phyloP scores from a whole-genome alignment of 2,113 vertebrate species.

The Erythrolamprus reginae region DNA sequence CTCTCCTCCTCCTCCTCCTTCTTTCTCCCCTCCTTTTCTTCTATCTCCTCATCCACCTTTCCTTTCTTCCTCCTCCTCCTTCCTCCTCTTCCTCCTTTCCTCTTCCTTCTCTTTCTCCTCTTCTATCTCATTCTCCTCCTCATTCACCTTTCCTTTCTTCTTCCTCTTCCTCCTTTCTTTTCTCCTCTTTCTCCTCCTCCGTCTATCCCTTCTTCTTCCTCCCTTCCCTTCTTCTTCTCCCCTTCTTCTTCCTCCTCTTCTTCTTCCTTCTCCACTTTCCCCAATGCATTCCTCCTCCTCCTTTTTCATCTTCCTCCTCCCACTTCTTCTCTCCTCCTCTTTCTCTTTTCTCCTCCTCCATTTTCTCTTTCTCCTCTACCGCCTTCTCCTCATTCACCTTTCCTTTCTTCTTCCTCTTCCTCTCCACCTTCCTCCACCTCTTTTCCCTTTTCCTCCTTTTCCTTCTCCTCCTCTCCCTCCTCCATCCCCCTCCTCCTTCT shows the following conservation, averaged over 20 bases:
- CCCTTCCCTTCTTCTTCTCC: too few species aligned
- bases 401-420: rapidly evolving
- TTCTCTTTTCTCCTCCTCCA: rapidly evolving
- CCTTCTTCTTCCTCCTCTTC: too few species aligned
- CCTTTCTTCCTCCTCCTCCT: rapidly evolving
- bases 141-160: background rate
- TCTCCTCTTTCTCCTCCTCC: rapidly evolving
- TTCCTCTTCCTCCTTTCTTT: too few species aligned
- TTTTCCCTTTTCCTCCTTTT: rapidly evolving
- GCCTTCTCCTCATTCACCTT: rapidly evolving
- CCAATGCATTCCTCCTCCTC: too few species aligned
- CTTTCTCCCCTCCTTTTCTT: too few species aligned
- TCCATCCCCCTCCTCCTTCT: too few species aligned
- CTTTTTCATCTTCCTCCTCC: rapidly evolving
- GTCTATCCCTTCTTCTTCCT: too few species aligned
- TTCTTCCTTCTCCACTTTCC: too few species aligned
- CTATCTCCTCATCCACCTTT: background rate
- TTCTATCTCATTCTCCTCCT: too few species aligned
- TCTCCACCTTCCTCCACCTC: rapidly evolving
- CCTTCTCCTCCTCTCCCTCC: background rate
- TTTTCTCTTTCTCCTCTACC: rapidly evolving
- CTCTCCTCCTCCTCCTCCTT: rapidly evolving
- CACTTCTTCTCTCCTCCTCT: rapidly evolving
- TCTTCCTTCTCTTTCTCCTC: too few species aligned
- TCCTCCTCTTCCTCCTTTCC: too few species aligned